Evolutionary conservation across 2,888 invertebrate species (phyloP), one percentile per base, ranked within the genome.

Genomic region (Calameuta filiformis): DNA sequence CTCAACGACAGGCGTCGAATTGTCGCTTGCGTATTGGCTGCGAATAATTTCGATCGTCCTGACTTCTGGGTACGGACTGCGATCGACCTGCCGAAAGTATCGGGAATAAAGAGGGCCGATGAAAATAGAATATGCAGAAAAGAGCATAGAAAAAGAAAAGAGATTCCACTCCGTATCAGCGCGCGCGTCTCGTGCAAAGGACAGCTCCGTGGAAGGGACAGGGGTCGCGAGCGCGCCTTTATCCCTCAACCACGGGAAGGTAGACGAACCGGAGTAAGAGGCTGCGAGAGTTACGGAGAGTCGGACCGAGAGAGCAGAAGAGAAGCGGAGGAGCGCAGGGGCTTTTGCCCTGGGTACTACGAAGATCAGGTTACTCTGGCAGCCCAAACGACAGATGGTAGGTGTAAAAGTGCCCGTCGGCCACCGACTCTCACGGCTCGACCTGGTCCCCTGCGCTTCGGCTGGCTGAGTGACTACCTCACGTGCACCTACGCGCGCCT

Each of bases 311-410:
- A 12, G 71, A 33, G 34, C 23, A 31, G 12, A 34, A 23, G 33
- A 71, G 71, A 71, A 30, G 9, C 30, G 69, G 77, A 75, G 79
- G 75, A 80, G 79, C 80, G 79, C 80, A 80, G 83, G 81, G 83
- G 84, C 81, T 82, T 84, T 85, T 86, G 85, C 84, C 75, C 76
- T 76, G 85, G 84, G 84, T 84, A 86, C 84, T 85, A 84, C 85
- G 82, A 86, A 84, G 89, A 89, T 89, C 89, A 87, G 83, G 87
- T 89, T 89, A 88, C 89, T 81, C 82, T 81, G 81, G 77, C 77
- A 82, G 82, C 80, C 84, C 79, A 83, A 87, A 82, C 89, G 88
- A 88, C 90, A 90, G 90, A 90, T 90, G 90, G 90, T 89, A 89
- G 89, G 87, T 89, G 81, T 81, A 88, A 88, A 88, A 86, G 86